Base-by-base conservation (phyloP, 2,888 invertebrate genomes). In the Drosophila tanythrix region DNA sequence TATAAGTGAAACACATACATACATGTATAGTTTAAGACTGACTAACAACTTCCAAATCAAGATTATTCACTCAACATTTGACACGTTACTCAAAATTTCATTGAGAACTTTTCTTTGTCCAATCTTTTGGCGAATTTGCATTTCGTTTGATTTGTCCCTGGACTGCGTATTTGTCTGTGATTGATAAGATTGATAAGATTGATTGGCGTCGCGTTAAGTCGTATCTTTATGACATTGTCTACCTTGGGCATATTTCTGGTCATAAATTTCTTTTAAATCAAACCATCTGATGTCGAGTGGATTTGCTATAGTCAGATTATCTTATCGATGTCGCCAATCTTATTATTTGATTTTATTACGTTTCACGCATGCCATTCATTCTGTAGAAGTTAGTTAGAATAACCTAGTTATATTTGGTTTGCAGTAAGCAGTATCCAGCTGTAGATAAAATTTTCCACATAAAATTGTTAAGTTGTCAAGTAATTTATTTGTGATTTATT, bases 251-350 rank as follows among this genome's bases (percentile, higher is more conserved):
- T 48, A 74, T 88, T 74, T 65, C 68, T 63, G 51, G 51, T 76
- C 83, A 57, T 84, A 84, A 88, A 89, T 88, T 61, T 69, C 57
- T 66, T 25, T 70, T 53, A 70, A 78, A 70, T 88, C 81, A 70
- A 52, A 50, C 63, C 86, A 80, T 43, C 81, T 77, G 83, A 31
- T 48, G 43, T 38, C 13, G 13, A 35, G 36, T 48, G 62, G 74
- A 79, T 79, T 88, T 74, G 35, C 57, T 61, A 53, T 48, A 62
- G 63, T 64, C 21, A 56, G 74, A 85, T 84, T 88, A 85, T 76
- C 90, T 84, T 79, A 84, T 84, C 84, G 18, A 3, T 10, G n/a
- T 46, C 36, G 33, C 21, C 31, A 56, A 48, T 70, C 63, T 84
- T 79, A 84, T 64, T 51, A 74, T 82, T 82, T 79, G 60, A 70